Evolutionary conservation across 2,888 invertebrate genomes (phyloP), one percentile per base, ranked within the genome.

Genomic region (Lampropteryx suffumata): DNA sequence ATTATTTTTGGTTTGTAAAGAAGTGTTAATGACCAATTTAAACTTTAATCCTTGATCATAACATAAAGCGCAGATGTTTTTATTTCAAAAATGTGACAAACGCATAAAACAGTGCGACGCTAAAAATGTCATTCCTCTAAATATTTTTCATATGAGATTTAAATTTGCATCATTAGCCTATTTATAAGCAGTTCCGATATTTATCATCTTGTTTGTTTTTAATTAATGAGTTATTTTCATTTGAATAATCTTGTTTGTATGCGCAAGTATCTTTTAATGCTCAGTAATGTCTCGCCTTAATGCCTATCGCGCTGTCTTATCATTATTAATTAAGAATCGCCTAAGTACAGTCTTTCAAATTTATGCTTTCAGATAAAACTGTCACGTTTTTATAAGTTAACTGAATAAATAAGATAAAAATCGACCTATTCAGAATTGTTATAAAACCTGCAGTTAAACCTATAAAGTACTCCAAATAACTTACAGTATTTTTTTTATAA

Each of bases 281-380:
- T 33, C 42, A 30, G 35, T 47, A 41, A 34, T 47, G 37, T 44
- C 39, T 39, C 33, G 27, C 34, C 14, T 33, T 55, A 40, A 52
- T 46, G 49, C 43, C 44, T 41, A 44, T 32, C 3, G 10, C 11
- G 36, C 40, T 55, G 57, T 59, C 59, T 57, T 52, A 57, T 61
- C 59, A 46, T 47, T 58, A 5, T 48, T 46, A 46, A 56, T 56
- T 37, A 48, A 48, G 27, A 30, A 49, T 47, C 55, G 55, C 41
- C 48, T 55, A 52, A 51, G 39, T n/a, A n/a, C n/a, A n/a, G 58
- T 51, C 53, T 54, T n/a, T 51, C 43, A 52, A 53, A 51, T 46
- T 50, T 53, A 51, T 39, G 28, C 27, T 43, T 41, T 1, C 6
- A 17, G 48, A 50, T 52, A 45, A 52, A 52, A 39, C 32, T 40